Conservation (phyloP, 2,797 vertebrate genomes). For the Aselliscus stoliczkanus region DNA sequence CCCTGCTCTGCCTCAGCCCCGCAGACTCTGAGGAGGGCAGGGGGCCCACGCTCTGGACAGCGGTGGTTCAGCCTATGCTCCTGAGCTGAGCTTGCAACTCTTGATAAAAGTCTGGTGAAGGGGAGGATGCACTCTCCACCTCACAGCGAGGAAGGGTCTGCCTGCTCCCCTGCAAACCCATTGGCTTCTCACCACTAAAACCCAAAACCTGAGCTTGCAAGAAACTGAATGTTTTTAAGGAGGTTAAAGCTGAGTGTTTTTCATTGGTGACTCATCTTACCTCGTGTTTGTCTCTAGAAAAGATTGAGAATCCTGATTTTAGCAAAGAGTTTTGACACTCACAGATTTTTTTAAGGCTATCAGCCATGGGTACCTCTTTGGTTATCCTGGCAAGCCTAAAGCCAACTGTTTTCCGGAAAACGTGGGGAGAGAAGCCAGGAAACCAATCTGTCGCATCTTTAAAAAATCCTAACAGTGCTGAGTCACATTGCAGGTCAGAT, state of each 20-base stretch:
- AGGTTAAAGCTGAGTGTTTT: background rate
- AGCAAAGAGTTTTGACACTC: background rate
- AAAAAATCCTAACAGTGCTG: background rate
- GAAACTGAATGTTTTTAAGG: background rate
- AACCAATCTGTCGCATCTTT: background rate
- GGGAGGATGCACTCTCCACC: background rate
- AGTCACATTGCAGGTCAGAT: background rate
- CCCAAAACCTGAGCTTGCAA: background rate
- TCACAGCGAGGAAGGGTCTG: background rate
- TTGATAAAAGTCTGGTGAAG: background rate
- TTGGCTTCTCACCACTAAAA: background rate
- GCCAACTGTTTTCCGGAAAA: background rate
- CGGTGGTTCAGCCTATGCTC: fast-evolving
- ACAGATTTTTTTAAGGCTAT: background rate
- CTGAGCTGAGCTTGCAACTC: background rate
- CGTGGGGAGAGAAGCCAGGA: background rate
- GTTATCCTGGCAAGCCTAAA: background rate
- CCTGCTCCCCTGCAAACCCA: background rate
- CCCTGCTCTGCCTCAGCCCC: background rate
- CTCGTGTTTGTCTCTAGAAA: background rate
- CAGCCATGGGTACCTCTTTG: background rate
- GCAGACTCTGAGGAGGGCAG: too few species aligned
- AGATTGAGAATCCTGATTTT: background rate
- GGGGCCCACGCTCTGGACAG: background rate
- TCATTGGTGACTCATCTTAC: background rate